These are phyloP conservation scores for Ianthella basta DNA, from an alignment of 37 sponge, comb jelly and placozoan species.

Conservation along the genomic window DNA sequence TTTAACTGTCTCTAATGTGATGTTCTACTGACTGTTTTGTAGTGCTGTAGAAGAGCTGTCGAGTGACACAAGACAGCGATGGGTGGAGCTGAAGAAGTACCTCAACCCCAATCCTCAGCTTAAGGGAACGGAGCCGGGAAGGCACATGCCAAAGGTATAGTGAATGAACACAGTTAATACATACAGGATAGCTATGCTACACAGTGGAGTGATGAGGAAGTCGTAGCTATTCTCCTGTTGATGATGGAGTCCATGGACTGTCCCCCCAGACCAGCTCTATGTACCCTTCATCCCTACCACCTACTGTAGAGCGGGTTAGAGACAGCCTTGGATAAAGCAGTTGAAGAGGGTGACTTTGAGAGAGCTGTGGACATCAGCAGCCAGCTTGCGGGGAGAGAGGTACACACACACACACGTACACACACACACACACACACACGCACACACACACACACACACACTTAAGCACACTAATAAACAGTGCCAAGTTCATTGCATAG, in stretches of 20 bases:
- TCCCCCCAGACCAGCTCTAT: too few relatives aligned
- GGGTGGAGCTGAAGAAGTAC: slow-evolving; percentile 58
- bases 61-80: neutral
- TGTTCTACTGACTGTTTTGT: neutral
- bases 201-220: too few relatives aligned
- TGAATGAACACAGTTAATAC: too few relatives aligned
- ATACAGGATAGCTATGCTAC: too few relatives aligned
- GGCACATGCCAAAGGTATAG: slow-evolving; percentile 41
- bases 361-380: slow-evolving; percentile 62
- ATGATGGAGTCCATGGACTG: too few relatives aligned
- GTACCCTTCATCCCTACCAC: neutral
- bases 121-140: slow-evolving; percentile 40
- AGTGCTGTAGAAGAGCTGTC: neutral
- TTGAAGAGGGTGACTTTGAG: slow-evolving; percentile 58
- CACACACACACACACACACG: neutral
- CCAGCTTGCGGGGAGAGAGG: slow-evolving; percentile 58
- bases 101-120: slow-evolving; percentile 78
- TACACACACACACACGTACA: neutral
- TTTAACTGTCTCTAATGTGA: neutral
- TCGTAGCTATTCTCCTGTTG: too few relatives aligned
- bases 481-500: too few relatives aligned
- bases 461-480: neutral
- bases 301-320: slow-evolving; percentile 66
- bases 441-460: slow-evolving; percentile 12
- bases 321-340: slow-evolving; percentile 46